A percentile compares a stretch with the other conserved stretches of the same genome.
Evolutionary conservation across 2,113 vertebrate genomes (phyloP).

Genomic region (Otis tarda): DNA sequence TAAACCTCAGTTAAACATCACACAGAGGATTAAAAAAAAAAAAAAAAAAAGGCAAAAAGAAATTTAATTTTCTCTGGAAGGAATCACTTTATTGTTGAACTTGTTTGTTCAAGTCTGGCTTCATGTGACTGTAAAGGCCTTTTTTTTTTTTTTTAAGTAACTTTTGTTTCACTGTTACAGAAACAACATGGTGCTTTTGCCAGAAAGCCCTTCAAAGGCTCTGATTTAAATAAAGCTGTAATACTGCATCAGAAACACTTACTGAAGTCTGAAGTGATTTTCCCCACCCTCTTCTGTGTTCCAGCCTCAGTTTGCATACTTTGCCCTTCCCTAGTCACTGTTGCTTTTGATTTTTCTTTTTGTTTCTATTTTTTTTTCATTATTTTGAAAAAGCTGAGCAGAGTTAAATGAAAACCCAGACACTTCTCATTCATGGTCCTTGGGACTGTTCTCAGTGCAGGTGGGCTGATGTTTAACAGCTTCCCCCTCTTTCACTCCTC

Average conservation of each 20-base stretch:
- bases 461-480: neutral
- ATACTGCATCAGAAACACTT: neutral
- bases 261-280: neutral
- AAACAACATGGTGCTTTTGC: neutral
- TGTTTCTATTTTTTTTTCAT: neutral
- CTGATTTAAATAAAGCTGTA: neutral
- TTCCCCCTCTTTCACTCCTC: neutral
- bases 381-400: neutral
- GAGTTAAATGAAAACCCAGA: neutral
- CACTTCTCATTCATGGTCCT: neutral
- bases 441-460: neutral
- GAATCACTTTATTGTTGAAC: neutral
- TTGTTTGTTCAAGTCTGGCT: slow-evolving; percentile 7
- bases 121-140: neutral
- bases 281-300: neutral
- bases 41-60: neutral
- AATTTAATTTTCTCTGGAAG: neutral
- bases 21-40: neutral
- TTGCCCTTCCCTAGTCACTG: neutral
- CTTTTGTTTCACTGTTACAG: neutral
- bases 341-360: neutral
- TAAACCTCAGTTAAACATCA: neutral
- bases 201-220: neutral
- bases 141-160: neutral
- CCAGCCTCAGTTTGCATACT: neutral